A percentile compares a stretch with the other conserved stretches of the same genome.
Evolutionary conservation across 2,888 invertebrate species (phyloP).

Genomic region (Drosophila pegasa): DNA sequence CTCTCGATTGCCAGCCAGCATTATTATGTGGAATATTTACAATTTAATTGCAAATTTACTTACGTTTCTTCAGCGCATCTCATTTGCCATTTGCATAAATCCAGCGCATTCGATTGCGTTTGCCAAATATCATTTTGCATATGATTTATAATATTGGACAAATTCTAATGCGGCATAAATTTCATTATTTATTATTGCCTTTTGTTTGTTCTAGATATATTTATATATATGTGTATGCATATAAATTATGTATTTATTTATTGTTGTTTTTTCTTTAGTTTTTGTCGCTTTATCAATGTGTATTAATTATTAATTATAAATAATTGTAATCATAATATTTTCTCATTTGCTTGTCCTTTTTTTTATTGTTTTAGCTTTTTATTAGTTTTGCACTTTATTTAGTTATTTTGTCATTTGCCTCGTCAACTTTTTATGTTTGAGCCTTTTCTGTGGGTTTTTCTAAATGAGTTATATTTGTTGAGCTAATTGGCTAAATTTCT

Average conservation of each 20-base stretch:
- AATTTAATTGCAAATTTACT: conserved; percentile 62
- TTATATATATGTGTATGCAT: not conserved
- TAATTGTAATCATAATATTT: conserved; percentile 16
- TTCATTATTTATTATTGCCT: conserved; percentile 50
- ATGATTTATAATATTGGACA: conserved; percentile 52
- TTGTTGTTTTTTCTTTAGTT: not conserved
- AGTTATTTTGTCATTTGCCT: not conserved
- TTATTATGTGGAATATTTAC: conserved; percentile 11
- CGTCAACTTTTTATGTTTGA: not conserved
- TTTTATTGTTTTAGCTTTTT: conserved; percentile 2
- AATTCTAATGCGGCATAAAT: conserved; percentile 44
- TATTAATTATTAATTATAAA: conserved; percentile 27
- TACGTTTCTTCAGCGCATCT: conserved; percentile 37
- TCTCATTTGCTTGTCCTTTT: not conserved
- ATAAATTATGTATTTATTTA: conserved; percentile 7
- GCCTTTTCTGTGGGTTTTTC: not conserved
- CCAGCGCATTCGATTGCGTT: conserved; percentile 35
- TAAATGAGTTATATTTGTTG: not conserved
- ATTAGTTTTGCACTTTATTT: not conserved
- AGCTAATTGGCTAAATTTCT: conserved; percentile 4
- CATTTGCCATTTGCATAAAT: conserved; percentile 60
- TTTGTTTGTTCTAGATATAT: conserved; percentile 8
- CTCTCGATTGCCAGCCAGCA: conserved; percentile 25
- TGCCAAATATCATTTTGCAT: conserved; percentile 20
- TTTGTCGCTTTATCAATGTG: conserved; percentile 14